Evolutionary conservation across 2,888 invertebrate genomes (phyloP).

Genomic region (Phengaris alcon): DNA sequence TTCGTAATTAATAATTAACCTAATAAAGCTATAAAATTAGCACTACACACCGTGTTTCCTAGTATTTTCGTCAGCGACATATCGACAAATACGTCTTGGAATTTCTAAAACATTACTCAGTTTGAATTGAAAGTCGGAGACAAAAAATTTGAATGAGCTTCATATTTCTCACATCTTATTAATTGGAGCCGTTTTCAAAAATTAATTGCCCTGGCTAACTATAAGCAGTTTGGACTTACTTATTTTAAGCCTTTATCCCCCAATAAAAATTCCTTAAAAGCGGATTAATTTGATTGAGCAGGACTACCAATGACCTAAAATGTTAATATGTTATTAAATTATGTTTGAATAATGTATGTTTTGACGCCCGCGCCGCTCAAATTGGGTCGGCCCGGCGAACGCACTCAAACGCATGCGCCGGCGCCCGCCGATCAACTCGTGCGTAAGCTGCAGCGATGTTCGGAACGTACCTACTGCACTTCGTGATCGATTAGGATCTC

Average conservation of each 20-base stretch:
- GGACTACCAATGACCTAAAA: conserved; percentile 1
- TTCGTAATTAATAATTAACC: not conserved
- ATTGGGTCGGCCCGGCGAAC: conserved; percentile 54
- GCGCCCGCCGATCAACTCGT: conserved; percentile 63
- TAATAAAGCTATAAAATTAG: not conserved
- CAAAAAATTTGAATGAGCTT: not conserved
- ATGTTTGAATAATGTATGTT: conserved; percentile 35
- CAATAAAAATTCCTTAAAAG: not conserved
- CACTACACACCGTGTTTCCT: not conserved
- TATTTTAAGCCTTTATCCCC: not conserved
- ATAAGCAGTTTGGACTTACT: not conserved
- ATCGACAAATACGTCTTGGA: not conserved
- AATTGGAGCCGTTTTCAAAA: conserved; percentile 2
- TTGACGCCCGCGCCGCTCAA: conserved; percentile 46
- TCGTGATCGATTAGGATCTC: conserved; percentile 29
- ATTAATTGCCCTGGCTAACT: not conserved
- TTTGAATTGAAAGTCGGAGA: not conserved
- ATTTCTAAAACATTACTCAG: not conserved
- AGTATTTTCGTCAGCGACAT: not conserved
- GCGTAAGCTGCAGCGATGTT: conserved; percentile 40
- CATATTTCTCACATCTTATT: not conserved
- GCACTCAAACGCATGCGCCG: conserved; percentile 54
- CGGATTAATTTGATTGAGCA: conserved; percentile 1
- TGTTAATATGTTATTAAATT: conserved; percentile 22
- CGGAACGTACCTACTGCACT: conserved; percentile 16